Conservation (phyloP, 2,113 vertebrate genomes). For the Clarias gariepinus region DNA sequence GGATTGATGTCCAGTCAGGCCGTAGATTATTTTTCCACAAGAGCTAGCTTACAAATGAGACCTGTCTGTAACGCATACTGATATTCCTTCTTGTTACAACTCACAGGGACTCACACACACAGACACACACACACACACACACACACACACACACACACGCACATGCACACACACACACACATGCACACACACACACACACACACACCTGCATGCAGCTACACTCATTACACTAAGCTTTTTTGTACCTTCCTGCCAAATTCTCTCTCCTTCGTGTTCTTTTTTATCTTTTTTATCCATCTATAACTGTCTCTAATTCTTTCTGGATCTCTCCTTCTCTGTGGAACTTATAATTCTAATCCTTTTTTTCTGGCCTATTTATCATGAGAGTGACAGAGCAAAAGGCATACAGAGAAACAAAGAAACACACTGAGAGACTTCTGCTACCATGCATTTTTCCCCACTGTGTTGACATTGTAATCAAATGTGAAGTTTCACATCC, state of each 20-base stretch:
- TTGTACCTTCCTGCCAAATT: background rate
- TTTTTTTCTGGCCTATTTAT: slow-evolving; percentile 23
- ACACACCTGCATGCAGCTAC: slow-evolving; percentile 4
- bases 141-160: too few relatives aligned
- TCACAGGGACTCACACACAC: too few relatives aligned
- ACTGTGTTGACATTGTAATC: background rate
- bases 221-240: background rate
- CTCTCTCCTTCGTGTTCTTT: slow-evolving; percentile 4
- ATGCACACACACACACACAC: too few relatives aligned
- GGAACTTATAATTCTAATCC: background rate
- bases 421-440: background rate
- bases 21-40: slow-evolving; percentile 45
- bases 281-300: background rate
- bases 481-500: background rate
- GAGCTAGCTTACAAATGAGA: slow-evolving; percentile 47
- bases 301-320: background rate
- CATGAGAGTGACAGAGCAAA: slow-evolving; percentile 6
- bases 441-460: background rate
- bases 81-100: background rate
- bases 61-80: slow-evolving; percentile 22
- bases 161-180: slow-evolving; percentile 24
- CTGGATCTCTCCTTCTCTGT: background rate
- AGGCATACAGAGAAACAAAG: slow-evolving; percentile 1
- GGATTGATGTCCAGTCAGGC: slow-evolving; percentile 33
- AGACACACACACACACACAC: slow-evolving; percentile 11